Conservation (phyloP, 2,113 vertebrate genomes). For the Polypterus senegalus region DNA sequence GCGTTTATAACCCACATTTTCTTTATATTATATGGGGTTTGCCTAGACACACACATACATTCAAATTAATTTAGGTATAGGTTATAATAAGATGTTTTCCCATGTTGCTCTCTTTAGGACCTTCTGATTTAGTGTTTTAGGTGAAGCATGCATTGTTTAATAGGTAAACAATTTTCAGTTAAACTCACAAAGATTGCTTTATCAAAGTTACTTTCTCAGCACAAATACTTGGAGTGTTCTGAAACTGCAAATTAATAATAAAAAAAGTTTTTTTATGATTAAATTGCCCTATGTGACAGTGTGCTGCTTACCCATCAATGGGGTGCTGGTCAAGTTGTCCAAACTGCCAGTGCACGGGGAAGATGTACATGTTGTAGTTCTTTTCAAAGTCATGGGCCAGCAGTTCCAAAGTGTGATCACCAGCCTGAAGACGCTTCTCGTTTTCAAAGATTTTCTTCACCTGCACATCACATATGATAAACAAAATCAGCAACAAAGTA, state of each 20-base stretch:
- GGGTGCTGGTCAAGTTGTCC: conserved; percentile 95
- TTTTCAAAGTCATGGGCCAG: conserved; percentile 91
- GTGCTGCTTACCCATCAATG: conserved; percentile 72
- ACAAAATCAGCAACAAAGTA: not conserved
- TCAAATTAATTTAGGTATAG: no score
- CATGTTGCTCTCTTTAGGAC: no score
- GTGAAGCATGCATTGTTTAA: no score
- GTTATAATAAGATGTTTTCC: no score
- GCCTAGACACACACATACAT: no score
- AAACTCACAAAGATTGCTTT: not conserved
- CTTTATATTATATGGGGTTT: no score
- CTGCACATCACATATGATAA: conserved; percentile 34
- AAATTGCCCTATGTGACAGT: not conserved
- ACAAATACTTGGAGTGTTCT: no score
- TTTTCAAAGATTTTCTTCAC: conserved; percentile 97
- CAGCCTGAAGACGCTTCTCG: conserved; percentile 84
- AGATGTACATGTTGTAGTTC: conserved; percentile 99
- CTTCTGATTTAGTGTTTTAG: no score
- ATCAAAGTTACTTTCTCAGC: not conserved
- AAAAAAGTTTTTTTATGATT: not conserved
- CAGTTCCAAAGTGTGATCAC: conserved; percentile 84
- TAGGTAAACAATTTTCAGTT: no score
- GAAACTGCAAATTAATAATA: not conserved
- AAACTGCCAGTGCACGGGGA: conserved; percentile 97
- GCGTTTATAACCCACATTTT: no score